Conservation (phyloP, 2,888 invertebrate species). For the Tyria jacobaeae region DNA sequence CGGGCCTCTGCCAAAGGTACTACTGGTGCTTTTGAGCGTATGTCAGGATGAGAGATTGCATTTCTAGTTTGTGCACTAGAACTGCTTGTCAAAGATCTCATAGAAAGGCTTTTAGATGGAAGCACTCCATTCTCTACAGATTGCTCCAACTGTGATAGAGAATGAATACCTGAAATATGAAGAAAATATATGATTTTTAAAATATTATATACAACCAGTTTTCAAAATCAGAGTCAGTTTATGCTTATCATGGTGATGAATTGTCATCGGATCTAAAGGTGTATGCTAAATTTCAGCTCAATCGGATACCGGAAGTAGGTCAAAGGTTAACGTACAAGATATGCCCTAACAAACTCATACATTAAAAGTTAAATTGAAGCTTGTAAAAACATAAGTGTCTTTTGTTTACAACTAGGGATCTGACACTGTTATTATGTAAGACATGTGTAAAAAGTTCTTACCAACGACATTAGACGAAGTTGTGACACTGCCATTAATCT, state of each 20-base stretch:
- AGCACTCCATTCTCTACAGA: conserved; percentile 58
- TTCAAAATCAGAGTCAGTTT: no score
- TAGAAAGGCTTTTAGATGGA: conserved; percentile 72
- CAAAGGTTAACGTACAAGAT: no score
- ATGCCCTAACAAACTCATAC: no score
- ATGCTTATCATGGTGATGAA: no score
- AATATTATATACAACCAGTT: no score
- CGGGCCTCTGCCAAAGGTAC: conserved; percentile 62
- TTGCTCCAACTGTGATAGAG: conserved; percentile 57
- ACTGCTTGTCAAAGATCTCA: conserved; percentile 70
- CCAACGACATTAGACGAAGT: conserved; percentile 67
- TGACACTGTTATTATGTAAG: neutral
- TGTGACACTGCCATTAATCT: conserved; percentile 68
- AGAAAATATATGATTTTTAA: no score
- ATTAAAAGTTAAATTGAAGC: no score
- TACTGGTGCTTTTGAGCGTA: conserved; percentile 65
- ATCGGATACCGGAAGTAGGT: no score
- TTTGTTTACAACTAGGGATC: neutral
- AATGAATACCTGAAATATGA: conserved; percentile 60
- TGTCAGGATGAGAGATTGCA: conserved; percentile 78
- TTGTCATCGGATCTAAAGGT: no score
- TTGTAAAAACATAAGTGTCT: no score
- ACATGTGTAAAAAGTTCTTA: conserved; percentile 17
- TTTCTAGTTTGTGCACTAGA: conserved; percentile 70
- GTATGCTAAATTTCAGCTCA: no score